Evolutionary conservation across 1,140 invertebrate genomes (phyloP).

Genomic region (Xylocopa sonorina): DNA sequence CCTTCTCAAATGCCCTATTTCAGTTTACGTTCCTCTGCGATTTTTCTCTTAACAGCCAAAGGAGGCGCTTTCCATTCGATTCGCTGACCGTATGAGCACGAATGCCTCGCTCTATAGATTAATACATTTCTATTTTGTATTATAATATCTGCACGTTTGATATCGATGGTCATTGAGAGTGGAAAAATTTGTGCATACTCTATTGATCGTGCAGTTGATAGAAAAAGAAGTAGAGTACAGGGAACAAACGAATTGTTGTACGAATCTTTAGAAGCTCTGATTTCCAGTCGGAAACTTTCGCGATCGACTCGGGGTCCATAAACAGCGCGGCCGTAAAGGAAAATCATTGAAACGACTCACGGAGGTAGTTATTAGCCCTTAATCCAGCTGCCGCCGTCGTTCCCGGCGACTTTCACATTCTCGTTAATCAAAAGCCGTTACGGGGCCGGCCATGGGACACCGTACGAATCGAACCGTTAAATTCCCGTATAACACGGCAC

Average conservation of each 20-base stretch:
- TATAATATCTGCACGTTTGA: too few relatives aligned
- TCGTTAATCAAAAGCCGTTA: constrained; percentile 65
- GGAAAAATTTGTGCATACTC: not conserved
- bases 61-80: too few relatives aligned
- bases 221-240: too few relatives aligned
- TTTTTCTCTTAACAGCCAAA: not conserved
- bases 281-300: too few relatives aligned
- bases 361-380: constrained; percentile 59
- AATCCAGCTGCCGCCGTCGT: constrained; percentile 57
- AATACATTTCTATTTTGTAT: too few relatives aligned
- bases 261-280: too few relatives aligned
- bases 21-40: not conserved
- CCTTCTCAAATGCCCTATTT: constrained; percentile 6
- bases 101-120: too few relatives aligned
- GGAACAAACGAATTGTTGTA: too few relatives aligned
- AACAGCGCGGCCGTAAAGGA: constrained; percentile 52
- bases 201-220: too few relatives aligned
- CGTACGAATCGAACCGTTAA: constrained; percentile 49
- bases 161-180: too few relatives aligned
- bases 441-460: constrained; percentile 45
- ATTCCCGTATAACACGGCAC: constrained; percentile 54
- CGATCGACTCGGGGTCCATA: constrained; percentile 41
- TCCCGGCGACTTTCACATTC: constrained; percentile 53
- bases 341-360: constrained; percentile 51
- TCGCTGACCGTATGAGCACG: too few relatives aligned